These are phyloP conservation scores for Pardosa pseudoannulata DNA, from an alignment of 2,888 invertebrate genomes.

Conservation along the genomic window DNA sequence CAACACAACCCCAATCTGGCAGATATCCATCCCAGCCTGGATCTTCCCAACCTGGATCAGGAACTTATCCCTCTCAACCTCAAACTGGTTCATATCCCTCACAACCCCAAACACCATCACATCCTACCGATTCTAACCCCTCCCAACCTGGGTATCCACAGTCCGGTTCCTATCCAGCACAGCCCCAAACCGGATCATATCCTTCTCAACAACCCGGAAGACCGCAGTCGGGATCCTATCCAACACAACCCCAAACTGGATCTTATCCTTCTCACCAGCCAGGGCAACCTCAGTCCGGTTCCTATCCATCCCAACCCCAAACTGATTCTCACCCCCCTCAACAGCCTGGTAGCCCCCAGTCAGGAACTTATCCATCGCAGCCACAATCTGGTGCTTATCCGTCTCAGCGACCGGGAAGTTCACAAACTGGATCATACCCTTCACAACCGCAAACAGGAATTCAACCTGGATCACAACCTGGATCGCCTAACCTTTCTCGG, in stretches of 20 bases:
- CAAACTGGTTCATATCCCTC: not conserved
- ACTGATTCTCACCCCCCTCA: not conserved
- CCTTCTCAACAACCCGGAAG: not conserved
- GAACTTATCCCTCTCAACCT: not conserved
- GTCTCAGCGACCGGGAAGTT: not conserved
- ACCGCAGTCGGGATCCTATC: not conserved
- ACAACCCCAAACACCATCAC: conserved; percentile 6
- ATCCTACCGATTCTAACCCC: not conserved
- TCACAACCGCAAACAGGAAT: conserved; percentile 14
- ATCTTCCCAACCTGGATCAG: conserved; percentile 1
- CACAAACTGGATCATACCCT: not conserved
- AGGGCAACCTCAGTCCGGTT: not conserved
- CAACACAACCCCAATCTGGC: not conserved
- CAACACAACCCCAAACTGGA: not conserved
- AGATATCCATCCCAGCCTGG: not conserved
- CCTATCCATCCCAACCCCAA: not conserved
- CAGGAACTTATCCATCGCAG: not conserved
- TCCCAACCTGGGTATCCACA: conserved; percentile 24
- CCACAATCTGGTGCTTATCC: not conserved
- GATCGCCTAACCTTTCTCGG: conserved; percentile 14
- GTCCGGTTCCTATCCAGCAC: not conserved
- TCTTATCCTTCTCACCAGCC: not conserved
- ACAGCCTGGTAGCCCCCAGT: not conserved
- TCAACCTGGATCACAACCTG: not conserved
- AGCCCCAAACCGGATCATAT: not conserved